Evolutionary conservation across 2,888 invertebrate genomes (phyloP).

Genomic region (Lepetodrilus schrolli): DNA sequence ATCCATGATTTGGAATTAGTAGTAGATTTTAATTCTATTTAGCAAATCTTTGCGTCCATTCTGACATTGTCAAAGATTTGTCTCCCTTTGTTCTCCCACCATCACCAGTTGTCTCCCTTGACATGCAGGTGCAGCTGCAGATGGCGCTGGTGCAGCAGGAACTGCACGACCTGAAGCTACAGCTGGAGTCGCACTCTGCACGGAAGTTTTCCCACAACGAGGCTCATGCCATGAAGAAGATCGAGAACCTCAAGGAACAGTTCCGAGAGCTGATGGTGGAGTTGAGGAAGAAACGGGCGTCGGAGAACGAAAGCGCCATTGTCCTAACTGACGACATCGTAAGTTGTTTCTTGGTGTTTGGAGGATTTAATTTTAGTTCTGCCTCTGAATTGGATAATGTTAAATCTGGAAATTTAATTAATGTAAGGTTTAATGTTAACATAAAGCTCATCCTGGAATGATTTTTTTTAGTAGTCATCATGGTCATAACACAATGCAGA

Average conservation of each 20-base stretch:
- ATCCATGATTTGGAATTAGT: too few relatives aligned
- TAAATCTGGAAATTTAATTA: too few relatives aligned
- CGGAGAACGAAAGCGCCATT: conserved; percentile 63
- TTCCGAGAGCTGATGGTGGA: conserved; percentile 69
- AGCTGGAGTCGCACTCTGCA: conserved; percentile 58
- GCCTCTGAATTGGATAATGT: too few relatives aligned
- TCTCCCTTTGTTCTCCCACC: too few relatives aligned
- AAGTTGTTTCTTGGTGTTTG: not conserved
- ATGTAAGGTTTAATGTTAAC: too few relatives aligned
- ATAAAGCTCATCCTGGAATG: too few relatives aligned
- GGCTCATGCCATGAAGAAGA: conserved; percentile 61
- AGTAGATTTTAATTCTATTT: too few relatives aligned
- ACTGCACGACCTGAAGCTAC: conserved; percentile 69
- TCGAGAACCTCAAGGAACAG: conserved; percentile 70
- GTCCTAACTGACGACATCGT: conserved; percentile 62
- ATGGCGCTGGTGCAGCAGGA: conserved; percentile 70
- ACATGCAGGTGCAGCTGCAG: conserved; percentile 67
- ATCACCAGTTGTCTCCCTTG: too few relatives aligned
- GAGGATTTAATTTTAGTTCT: conserved; percentile 1
- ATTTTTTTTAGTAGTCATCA: too few relatives aligned
- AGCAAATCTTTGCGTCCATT: too few relatives aligned
- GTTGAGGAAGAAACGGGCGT: conserved; percentile 63
- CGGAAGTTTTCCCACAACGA: conserved; percentile 58
- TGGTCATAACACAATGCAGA: too few relatives aligned
- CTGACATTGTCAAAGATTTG: too few relatives aligned